These are phyloP conservation scores for Lethrus apterus DNA, from an alignment of 1,140 invertebrate species.

Conservation along the genomic window DNA sequence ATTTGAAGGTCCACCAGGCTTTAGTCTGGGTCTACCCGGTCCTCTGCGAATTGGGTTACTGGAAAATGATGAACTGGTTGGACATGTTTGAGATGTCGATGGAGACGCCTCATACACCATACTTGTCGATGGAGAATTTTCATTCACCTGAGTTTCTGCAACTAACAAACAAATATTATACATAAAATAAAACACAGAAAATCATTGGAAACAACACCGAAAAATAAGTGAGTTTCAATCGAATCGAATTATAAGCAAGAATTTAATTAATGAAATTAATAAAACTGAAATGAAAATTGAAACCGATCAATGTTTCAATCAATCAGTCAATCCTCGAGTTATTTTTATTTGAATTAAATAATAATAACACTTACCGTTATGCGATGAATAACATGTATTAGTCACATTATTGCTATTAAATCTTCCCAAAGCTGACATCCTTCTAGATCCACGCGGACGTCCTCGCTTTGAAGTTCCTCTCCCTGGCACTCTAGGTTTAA, in stretches of 20 bases:
- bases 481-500: constrained; percentile 45
- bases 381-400: neutral
- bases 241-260: no score
- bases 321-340: no score
- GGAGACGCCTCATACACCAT: no score
- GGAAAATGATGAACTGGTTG: neutral
- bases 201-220: no score
- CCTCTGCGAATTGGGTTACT: constrained; percentile 46
- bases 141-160: no score
- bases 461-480: constrained; percentile 58
- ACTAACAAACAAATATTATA: no score
- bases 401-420: constrained; percentile 5
- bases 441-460: constrained; percentile 58
- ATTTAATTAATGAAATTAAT: no score
- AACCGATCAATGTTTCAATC: no score
- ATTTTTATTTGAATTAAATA: neutral
- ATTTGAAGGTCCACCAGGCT: constrained; percentile 55
- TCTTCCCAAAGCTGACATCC: constrained; percentile 30
- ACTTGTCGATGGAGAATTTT: no score
- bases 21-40: constrained; percentile 66
- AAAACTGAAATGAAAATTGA: no score
- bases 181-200: no score
- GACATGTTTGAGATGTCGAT: neutral
- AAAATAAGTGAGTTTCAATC: no score
- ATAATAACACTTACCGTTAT: constrained; percentile 1